Percentiles rank a stretch among this genome's conserved stretches.
phyloP scores from a whole-genome alignment of 2,888 invertebrate species.

The Frankliniella fusca region DNA sequence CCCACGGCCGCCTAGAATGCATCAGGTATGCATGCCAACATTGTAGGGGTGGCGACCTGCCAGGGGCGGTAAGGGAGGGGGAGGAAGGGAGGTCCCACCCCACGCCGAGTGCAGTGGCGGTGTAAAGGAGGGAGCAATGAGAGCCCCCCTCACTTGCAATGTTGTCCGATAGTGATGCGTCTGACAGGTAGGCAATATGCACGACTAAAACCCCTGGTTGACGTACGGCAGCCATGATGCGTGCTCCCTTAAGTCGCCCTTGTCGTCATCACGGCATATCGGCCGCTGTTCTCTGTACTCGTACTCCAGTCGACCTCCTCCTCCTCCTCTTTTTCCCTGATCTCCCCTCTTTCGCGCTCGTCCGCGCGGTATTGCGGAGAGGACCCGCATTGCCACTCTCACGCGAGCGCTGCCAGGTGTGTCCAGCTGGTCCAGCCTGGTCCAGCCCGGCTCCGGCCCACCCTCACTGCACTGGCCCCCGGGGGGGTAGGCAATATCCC shows the following conservation, averaged over 20 bases:
- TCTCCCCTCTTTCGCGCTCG: not conserved
- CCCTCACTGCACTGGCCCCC: not conserved
- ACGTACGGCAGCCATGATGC: too few species aligned
- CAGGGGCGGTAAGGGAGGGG: not conserved
- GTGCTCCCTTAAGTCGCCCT: too few species aligned
- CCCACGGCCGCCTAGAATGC: not conserved
- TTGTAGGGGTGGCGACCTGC: constrained; percentile 3
- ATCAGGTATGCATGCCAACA: constrained; percentile 24
- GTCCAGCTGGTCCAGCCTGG: too few species aligned
- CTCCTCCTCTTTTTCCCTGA: not conserved
- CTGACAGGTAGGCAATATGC: not conserved
- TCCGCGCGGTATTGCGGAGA: not conserved
- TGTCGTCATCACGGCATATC: too few species aligned
- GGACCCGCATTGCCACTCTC: not conserved
- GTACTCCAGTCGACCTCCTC: too few species aligned
- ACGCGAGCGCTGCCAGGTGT: not conserved
- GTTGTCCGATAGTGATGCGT: not conserved
- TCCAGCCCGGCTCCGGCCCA: too few species aligned
- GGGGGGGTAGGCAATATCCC: not conserved
- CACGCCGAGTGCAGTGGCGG: not conserved
- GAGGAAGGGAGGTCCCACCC: not conserved
- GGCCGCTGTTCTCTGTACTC: too few species aligned
- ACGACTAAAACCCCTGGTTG: not conserved
- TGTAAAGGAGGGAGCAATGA: not conserved
- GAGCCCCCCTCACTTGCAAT: not conserved